A percentile compares a stretch with the other conserved stretches of the same genome.
Conservation (phyloP, 2,888 invertebrate genomes). For the Nudaria mundana region DNA sequence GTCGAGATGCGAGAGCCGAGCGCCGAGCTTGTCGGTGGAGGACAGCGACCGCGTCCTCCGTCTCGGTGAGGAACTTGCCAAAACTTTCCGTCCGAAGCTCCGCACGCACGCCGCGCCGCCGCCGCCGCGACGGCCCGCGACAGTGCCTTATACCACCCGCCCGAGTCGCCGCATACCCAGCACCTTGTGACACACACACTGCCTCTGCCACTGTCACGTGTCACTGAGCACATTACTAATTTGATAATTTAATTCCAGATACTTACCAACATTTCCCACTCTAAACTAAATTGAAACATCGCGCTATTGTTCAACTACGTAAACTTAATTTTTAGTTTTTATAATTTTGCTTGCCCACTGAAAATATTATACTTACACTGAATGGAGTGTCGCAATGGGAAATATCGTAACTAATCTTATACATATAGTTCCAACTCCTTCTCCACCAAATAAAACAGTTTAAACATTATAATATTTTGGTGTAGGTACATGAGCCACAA, state of each 20-base stretch:
- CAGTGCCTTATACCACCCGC: constrained; percentile 17
- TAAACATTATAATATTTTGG: too few species aligned
- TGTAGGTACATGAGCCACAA: too few species aligned
- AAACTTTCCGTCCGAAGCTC: constrained; percentile 78
- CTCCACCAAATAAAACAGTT: too few species aligned
- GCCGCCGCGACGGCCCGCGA: constrained; percentile 29
- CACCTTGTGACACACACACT: background rate
- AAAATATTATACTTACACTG: background rate
- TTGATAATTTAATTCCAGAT: too few species aligned
- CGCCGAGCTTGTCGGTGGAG: constrained; percentile 56
- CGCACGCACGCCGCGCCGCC: constrained; percentile 47
- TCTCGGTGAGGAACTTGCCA: constrained; percentile 73
- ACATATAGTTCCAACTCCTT: too few species aligned
- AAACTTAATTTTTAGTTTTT: background rate
- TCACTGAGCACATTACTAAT: too few species aligned
- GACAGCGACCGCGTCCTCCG: constrained; percentile 50
- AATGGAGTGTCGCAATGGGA: too few species aligned
- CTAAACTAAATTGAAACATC: background rate
- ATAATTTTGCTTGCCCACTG: background rate
- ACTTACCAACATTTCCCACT: background rate
- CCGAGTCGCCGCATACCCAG: too few species aligned
- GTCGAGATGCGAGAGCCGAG: constrained; percentile 69
- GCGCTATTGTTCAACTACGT: background rate
- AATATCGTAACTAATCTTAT: too few species aligned
- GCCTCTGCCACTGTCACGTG: background rate